These are phyloP conservation scores for Trissolcus japonicus DNA, from an alignment of 2,888 invertebrate species.

Conservation along the genomic window DNA sequence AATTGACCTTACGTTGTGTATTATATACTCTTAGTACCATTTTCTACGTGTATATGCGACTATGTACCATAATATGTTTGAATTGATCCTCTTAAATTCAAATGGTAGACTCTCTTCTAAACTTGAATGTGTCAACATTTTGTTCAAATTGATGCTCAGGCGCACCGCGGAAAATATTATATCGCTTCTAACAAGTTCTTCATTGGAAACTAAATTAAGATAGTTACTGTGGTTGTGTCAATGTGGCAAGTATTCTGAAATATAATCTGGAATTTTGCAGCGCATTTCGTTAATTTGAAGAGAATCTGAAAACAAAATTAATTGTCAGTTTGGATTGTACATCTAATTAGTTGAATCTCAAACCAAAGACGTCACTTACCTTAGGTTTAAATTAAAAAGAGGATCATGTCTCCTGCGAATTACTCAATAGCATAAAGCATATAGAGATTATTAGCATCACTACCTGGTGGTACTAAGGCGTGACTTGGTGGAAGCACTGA, in stretches of 20 bases:
- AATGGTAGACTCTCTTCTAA: conserved; percentile 53
- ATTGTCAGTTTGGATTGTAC: no score
- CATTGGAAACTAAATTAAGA: no score
- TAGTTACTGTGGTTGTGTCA: no score
- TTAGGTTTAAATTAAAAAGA: conserved; percentile 71
- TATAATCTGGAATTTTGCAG: not conserved
- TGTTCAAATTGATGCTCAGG: no score
- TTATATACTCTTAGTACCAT: conserved; percentile 67
- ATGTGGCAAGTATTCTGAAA: not conserved
- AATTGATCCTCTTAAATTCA: conserved; percentile 65
- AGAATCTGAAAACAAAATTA: conserved; percentile 15
- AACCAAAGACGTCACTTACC: conserved; percentile 60
- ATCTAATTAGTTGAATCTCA: no score
- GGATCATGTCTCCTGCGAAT: conserved; percentile 64
- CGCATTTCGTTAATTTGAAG: not conserved
- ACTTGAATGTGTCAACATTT: conserved; percentile 1
- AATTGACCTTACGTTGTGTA: conserved; percentile 66
- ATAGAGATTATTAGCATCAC: conserved; percentile 81
- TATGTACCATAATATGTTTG: conserved; percentile 64
- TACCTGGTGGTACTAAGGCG: conserved; percentile 83
- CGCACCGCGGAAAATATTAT: no score
- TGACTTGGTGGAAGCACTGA: conserved; percentile 88
- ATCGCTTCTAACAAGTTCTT: no score
- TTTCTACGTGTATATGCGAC: conserved; percentile 70
- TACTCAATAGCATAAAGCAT: conserved; percentile 79